Percentiles rank a stretch among this genome's conserved stretches.
phyloP scores from a whole-genome alignment of 2,797 vertebrate genomes.

The Anniella stebbinsi region DNA sequence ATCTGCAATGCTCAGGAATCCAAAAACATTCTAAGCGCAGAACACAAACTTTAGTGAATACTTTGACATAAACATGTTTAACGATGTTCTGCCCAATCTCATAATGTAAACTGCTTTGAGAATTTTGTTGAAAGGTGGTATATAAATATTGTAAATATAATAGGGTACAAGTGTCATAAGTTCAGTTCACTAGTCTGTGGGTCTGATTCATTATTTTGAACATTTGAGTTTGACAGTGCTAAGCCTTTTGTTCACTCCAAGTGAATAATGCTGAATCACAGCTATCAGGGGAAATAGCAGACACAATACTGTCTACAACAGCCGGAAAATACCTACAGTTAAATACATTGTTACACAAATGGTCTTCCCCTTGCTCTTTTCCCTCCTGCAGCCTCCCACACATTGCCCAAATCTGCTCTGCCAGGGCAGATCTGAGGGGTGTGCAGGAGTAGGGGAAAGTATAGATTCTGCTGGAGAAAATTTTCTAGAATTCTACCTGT shows the following conservation, averaged over 20 bases:
- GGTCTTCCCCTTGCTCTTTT: no score
- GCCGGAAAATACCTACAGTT: neutral
- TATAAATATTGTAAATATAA: neutral
- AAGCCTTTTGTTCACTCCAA: neutral
- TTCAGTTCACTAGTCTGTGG: neutral
- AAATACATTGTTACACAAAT: no score
- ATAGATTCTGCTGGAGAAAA: no score
- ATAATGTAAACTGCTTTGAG: neutral
- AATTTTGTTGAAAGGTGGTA: neutral
- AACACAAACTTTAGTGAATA: neutral
- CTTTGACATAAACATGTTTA: no score
- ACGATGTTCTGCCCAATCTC: neutral
- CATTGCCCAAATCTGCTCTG: no score
- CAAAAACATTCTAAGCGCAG: neutral
- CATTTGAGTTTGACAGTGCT: neutral
- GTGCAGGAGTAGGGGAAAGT: no score
- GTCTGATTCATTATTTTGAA: slow-evolving; percentile 1
- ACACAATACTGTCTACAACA: neutral
- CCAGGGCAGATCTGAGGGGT: no score
- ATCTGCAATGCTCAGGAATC: neutral
- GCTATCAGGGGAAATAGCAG: neutral
- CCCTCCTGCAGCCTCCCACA: no score
- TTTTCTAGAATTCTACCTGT: neutral
- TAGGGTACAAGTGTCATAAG: neutral
- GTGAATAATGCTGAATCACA: neutral